phyloP scores from a whole-genome alignment of 2,113 vertebrate genomes.

The Aythya baeri region DNA sequence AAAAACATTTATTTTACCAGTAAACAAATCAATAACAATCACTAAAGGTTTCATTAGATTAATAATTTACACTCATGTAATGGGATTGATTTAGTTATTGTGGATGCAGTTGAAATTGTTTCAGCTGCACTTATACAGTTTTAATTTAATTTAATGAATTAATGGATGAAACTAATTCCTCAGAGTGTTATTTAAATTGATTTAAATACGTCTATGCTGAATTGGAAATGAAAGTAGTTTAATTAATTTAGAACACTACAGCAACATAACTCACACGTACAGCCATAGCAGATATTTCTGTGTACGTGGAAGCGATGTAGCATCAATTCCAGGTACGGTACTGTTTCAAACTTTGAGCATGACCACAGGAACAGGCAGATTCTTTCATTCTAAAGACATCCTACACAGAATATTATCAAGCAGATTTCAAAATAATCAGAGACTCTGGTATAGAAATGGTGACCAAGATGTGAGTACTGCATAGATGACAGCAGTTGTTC shows the following conservation, averaged over 20 bases:
- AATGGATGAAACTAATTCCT: slow-evolving; percentile 1
- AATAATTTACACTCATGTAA: background rate
- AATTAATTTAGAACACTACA: background rate
- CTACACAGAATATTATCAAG: background rate
- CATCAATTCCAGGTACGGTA: background rate
- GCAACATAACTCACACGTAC: background rate
- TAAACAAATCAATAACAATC: slow-evolving; percentile 31
- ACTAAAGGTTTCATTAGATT: background rate
- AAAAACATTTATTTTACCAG: background rate
- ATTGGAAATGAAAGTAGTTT: background rate
- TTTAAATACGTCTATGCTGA: background rate
- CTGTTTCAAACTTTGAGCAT: background rate
- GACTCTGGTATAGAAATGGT: background rate
- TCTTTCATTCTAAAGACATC: background rate
- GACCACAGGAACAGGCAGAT: background rate
- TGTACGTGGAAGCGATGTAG: background rate
- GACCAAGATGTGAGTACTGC: background rate
- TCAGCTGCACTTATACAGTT: background rate
- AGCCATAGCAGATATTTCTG: background rate
- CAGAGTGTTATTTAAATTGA: background rate
- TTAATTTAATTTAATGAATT: slow-evolving; percentile 33
- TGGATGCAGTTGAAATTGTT: background rate
- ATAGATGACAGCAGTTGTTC: background rate
- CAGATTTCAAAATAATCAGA: background rate
- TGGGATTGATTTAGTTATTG: slow-evolving; percentile 1